These are phyloP conservation scores for Xestia ashworthii DNA, from an alignment of 2,888 invertebrate genomes.

Conservation along the genomic window DNA sequence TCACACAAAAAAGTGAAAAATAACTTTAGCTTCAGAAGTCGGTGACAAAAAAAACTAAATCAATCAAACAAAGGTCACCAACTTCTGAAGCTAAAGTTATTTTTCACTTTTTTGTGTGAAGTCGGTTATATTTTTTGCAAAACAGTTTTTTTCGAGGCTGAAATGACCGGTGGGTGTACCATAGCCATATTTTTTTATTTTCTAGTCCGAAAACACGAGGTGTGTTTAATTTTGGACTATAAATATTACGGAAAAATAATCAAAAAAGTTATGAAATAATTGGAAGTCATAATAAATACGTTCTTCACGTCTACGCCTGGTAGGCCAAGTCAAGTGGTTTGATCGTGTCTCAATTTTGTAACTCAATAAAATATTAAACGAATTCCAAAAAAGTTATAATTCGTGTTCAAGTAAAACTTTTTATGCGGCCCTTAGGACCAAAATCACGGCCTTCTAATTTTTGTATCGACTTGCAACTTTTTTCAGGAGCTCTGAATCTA, in stretches of 20 bases:
- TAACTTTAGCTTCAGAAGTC: no score
- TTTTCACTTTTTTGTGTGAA: no score
- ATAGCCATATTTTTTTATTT: background rate
- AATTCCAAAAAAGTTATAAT: constrained; percentile 48
- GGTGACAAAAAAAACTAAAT: no score
- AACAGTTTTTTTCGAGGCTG: background rate
- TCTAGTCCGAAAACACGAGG: background rate
- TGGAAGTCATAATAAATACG: background rate
- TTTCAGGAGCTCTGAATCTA: constrained; percentile 60
- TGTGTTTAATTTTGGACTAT: no score
- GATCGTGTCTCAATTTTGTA: constrained; percentile 31
- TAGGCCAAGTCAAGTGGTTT: constrained; percentile 26
- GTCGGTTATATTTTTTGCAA: no score
- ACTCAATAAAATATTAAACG: constrained; percentile 50
- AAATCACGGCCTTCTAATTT: constrained; percentile 54
- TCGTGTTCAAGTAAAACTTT: constrained; percentile 46
- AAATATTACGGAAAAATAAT: background rate
- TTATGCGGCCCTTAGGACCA: constrained; percentile 35
- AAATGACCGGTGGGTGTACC: background rate
- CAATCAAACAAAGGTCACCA: no score
- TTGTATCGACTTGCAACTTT: constrained; percentile 61
- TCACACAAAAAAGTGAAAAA: no score
- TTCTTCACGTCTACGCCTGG: constrained; percentile 1
- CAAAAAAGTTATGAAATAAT: background rate
- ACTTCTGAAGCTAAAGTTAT: no score